phyloP scores from a whole-genome alignment of 1,140 invertebrate genomes.

The Magallana angulata region DNA sequence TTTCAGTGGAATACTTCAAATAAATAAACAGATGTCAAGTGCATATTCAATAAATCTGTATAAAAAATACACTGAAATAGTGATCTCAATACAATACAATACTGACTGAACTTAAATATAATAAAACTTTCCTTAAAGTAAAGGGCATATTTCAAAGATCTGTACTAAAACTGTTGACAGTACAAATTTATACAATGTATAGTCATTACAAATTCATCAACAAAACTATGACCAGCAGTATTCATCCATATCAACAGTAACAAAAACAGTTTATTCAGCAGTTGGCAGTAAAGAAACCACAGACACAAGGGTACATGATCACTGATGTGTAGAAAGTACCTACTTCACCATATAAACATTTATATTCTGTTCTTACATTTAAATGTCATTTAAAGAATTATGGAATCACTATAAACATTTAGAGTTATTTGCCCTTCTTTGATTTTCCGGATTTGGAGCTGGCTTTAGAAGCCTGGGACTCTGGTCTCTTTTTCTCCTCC shows the following conservation, averaged over 20 bases:
- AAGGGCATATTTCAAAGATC: too few relatives aligned
- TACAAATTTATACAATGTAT: too few relatives aligned
- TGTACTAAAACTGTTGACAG: too few relatives aligned
- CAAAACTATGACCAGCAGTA: not conserved
- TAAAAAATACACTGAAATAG: too few relatives aligned
- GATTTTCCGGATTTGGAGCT: conserved; percentile 60
- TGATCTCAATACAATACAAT: too few relatives aligned
- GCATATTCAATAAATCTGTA: too few relatives aligned
- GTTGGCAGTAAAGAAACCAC: not conserved
- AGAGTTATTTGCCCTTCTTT: conserved; percentile 56
- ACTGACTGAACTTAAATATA: too few relatives aligned
- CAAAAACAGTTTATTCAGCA: not conserved
- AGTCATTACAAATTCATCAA: too few relatives aligned
- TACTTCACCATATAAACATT: not conserved
- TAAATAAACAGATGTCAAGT: too few relatives aligned
- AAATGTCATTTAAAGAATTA: not conserved
- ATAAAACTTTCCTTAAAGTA: too few relatives aligned
- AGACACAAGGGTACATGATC: not conserved
- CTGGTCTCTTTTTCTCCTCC: conserved; percentile 62
- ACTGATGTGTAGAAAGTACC: not conserved
- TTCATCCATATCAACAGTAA: conserved; percentile 19
- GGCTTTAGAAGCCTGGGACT: conserved; percentile 61
- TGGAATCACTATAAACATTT: not conserved
- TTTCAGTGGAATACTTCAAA: too few relatives aligned
- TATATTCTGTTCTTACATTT: not conserved